phyloP scores from a whole-genome alignment of 2,113 vertebrate species.

The Herpetotheres cachinnans region DNA sequence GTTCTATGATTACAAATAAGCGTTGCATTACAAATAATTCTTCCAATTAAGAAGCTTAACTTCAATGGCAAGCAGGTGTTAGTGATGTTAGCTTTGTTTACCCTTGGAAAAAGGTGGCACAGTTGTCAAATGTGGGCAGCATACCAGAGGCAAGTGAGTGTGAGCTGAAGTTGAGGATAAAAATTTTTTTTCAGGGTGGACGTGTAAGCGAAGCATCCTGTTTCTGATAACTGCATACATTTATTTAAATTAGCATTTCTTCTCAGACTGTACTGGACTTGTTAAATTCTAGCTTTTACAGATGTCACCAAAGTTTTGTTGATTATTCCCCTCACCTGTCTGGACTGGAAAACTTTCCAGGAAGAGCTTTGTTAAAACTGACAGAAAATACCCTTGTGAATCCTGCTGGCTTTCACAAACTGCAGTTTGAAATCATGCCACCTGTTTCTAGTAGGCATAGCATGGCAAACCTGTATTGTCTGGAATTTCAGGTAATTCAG shows the following conservation, averaged over 20 bases:
- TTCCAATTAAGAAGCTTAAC: not conserved
- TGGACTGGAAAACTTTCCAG: not conserved
- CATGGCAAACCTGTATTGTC: not conserved
- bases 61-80: not conserved
- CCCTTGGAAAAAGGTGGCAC: not conserved
- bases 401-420: not conserved
- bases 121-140: rapidly evolving
- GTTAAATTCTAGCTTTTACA: not conserved
- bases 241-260: not conserved
- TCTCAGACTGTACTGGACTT: not conserved
- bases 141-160: not conserved
- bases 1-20: no score
- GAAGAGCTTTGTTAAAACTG: not conserved
- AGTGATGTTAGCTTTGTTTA: not conserved
- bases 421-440: not conserved
- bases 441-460: not conserved
- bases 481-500: not conserved
- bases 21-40: not conserved
- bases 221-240: not conserved
- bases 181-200: not conserved
- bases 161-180: not conserved
- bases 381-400: not conserved
- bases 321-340: not conserved
- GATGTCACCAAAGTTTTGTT: not conserved
- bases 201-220: not conserved